Evolutionary conservation across 2,113 vertebrate genomes (phyloP), one percentile per base, ranked within the genome.

Genomic region (Ameiurus melas): DNA sequence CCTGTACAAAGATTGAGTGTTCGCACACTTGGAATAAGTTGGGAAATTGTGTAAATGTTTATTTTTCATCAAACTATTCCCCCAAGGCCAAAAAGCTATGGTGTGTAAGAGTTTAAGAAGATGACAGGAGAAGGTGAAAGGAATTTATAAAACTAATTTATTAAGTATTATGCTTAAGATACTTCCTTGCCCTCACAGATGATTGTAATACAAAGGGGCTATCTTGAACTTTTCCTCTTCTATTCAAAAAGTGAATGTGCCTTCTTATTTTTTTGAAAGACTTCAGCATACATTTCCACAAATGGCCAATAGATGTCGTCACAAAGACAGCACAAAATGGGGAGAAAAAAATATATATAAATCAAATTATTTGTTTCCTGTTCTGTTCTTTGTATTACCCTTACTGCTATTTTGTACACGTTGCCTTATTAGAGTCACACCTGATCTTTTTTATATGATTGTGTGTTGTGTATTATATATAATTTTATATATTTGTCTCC

Each of bases 231-330:
- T n/a, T 66, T 66, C 60, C 20, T 1, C 6, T 62, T 62, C 25
- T 22, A 25, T 62, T 62, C 70, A 36, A 73, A 58, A 57, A 16
- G 27, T 81, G 51, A 60, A 60, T 22, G 0, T 60, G 6, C 58
- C 58, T 60, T 7, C 58, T 25, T 60, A 60, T 60, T 60, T 22
- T 60, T 22, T 60, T 60, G 1, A 22, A 60, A n/a, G 64, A 4
- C 30, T 22, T 43, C 20, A 25, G 71, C 58, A 16, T 89, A 68
- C 47, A 88, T 20, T 88, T 60, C 66, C 82, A 77, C 1, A 25
- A 83, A 83, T 19, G 43, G 73, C 89, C 89, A 90, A 58, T 83
- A 90, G 86, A 85, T 77, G 86, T 73, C n/a, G 86, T 73, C 89
- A 75, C 13, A 87, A 87, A 33, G 58, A 9, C 79, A 27, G 55